phyloP scores from a whole-genome alignment of 1,140 invertebrate species.

The Pararge aegeria region DNA sequence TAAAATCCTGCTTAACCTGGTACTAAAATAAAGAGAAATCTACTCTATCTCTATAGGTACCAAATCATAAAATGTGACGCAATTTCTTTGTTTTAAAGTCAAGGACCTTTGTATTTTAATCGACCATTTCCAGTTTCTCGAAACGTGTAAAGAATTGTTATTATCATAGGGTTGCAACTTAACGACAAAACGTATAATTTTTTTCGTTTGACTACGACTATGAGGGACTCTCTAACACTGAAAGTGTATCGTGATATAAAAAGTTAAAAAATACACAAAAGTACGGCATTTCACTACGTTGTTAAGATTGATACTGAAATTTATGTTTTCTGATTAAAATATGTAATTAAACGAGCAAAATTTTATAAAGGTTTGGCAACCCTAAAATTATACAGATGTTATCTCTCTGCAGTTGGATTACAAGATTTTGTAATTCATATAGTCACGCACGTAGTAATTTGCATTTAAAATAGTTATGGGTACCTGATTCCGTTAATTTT shows the following conservation, averaged over 20 bases:
- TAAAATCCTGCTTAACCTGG: no score
- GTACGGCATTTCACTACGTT: no score
- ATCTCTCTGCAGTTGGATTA: conserved; percentile 47
- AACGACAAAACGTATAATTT: not conserved
- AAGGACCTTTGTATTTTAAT: conserved; percentile 53
- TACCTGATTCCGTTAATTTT: conserved; percentile 16
- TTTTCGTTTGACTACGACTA: no score
- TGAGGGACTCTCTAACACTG: no score
- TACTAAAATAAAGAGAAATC: no score
- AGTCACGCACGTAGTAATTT: conserved; percentile 31
- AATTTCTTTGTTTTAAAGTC: conserved; percentile 53
- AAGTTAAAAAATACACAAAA: no score
- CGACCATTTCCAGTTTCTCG: conserved; percentile 47
- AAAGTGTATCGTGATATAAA: no score
- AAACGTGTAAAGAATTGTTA: conserved; percentile 50
- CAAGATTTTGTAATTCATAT: conserved; percentile 47
- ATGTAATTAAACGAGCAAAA: not conserved
- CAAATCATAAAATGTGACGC: conserved; percentile 36
- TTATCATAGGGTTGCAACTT: conserved; percentile 22
- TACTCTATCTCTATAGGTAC: not conserved
- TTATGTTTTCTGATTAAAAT: not conserved
- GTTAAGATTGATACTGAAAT: no score
- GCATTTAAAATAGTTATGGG: conserved; percentile 24
- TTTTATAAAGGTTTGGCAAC: conserved; percentile 33
- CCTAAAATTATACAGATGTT: conserved; percentile 30